These are phyloP conservation scores for Drosophila testacea DNA, from an alignment of 2,888 invertebrate species.

Conservation along the genomic window DNA sequence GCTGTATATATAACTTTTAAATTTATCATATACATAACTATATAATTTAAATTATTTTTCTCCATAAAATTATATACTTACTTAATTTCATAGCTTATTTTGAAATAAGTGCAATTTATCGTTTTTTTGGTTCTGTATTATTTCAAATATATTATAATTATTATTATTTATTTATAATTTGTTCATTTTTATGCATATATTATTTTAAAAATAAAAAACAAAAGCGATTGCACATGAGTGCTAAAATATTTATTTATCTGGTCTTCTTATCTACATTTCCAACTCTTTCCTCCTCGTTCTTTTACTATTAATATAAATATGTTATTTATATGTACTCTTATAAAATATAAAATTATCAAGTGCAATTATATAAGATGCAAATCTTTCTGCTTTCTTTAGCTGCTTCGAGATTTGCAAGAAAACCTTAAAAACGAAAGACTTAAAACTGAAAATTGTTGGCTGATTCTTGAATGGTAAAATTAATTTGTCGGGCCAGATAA, in stretches of 20 bases:
- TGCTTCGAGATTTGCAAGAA: slow-evolving; percentile 48
- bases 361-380: slow-evolving; percentile 73
- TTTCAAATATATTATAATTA: slow-evolving; percentile 42
- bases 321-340: background rate
- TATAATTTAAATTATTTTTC: slow-evolving; percentile 69
- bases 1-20: slow-evolving; percentile 76
- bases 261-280: slow-evolving; percentile 2
- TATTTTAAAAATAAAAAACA: slow-evolving; percentile 69
- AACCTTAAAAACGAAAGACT: slow-evolving; percentile 72
- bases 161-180: slow-evolving; percentile 70
- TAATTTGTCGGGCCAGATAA: slow-evolving; percentile 39
- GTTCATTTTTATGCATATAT: slow-evolving; percentile 71
- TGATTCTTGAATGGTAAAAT: slow-evolving; percentile 57
- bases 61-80: slow-evolving; percentile 64
- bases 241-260: slow-evolving; percentile 45
- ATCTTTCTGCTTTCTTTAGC: slow-evolving; percentile 72
- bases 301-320: background rate
- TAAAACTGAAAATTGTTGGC: slow-evolving; percentile 70
- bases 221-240: slow-evolving; percentile 46
- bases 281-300: background rate
- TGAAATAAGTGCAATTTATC: slow-evolving; percentile 68
- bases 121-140: slow-evolving; percentile 60
- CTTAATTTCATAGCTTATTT: slow-evolving; percentile 70
- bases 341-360: slow-evolving; percentile 63
- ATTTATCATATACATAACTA: slow-evolving; percentile 71